Base-by-base conservation (phyloP, 1,140 invertebrate species). In the Sycophaga agraensis region DNA sequence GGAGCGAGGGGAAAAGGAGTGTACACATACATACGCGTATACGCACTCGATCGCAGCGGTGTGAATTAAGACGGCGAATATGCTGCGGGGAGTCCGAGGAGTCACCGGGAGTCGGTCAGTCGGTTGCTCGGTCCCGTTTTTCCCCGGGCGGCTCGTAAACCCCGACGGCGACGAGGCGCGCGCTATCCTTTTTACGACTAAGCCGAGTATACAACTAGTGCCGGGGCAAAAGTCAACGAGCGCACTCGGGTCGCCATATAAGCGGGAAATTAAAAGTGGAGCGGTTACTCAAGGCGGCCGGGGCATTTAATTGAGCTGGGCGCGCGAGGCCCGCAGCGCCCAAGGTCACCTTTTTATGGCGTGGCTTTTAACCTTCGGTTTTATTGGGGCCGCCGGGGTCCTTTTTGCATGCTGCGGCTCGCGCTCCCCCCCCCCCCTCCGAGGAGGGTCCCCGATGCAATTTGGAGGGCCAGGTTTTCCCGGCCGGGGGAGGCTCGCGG, bases 231-330 rank as follows among this genome's bases (percentile, higher is more conserved):
- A 49, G 46, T 49, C n/a, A 49, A 54, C 22, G 22, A 54, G 37
- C 16, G 19, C n/a, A 54, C 34, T 14, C 19, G 21, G 19, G 14
- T 17, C 28, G n/a, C n/a, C n/a, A n/a, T n/a, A n/a, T n/a, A n/a
- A n/a, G n/a, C n/a, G 21, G 17, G 31, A 59, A 53, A 35, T 68
- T 66, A 69, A 70, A 71, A 70, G 67, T 69, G 50, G 66, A 70
- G 57, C 66, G 63, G 56, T 59, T 70, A 67, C n/a, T 68, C 65
- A 68, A 62, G 28, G 48, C 26, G 12, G 11, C 26, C 26, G 26
- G 19, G 26, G 17, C n/a, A 57, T 57, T 57, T 37, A 16, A 57
- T 57, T 46, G n/a, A 46, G 54, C 21, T 21, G 19, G 14, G 2
- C n/a, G 19, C 24, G n/a, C 28, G 28, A 31, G 28, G 28, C 28